A percentile compares a stretch with the other conserved stretches of the same genome.
Conservation (phyloP, 2,888 invertebrate species). For the Chloroclystis v-ata region DNA sequence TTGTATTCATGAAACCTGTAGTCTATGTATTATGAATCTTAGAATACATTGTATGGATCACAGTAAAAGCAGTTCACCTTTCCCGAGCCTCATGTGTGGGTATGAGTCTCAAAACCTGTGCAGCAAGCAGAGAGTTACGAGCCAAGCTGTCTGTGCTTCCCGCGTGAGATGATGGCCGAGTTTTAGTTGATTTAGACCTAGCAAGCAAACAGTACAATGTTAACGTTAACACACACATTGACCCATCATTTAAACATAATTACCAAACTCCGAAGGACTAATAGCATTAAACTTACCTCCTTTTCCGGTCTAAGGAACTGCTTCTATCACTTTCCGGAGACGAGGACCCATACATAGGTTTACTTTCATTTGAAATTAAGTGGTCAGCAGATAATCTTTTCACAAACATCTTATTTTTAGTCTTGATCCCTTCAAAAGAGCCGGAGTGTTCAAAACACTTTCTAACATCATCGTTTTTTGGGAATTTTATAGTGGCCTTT, state of each 20-base stretch:
- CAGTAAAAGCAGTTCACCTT: conserved; percentile 65
- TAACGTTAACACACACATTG: conserved; percentile 20
- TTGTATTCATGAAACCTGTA: no score
- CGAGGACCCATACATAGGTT: conserved; percentile 61
- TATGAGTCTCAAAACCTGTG: conserved; percentile 88
- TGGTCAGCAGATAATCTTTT: conserved; percentile 73
- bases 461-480: conserved; percentile 58
- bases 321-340: conserved; percentile 73
- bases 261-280: background rate
- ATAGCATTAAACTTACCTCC: conserved; percentile 53
- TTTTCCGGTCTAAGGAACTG: conserved; percentile 69
- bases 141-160: conserved; percentile 83
- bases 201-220: conserved; percentile 30
- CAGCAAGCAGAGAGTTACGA: conserved; percentile 85
- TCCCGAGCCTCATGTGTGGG: conserved; percentile 89
- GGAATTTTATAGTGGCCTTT: conserved; percentile 64
- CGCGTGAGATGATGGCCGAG: conserved; percentile 62
- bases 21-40: no score
- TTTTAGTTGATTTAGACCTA: conserved; percentile 66
- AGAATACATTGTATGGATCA: no score
- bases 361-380: conserved; percentile 64
- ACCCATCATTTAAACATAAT: background rate
- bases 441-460: conserved; percentile 69
- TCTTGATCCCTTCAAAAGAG: conserved; percentile 70
- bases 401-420: conserved; percentile 67